phyloP scores from a whole-genome alignment of 2,797 vertebrate species.

The Gastrophryne carolinensis region DNA sequence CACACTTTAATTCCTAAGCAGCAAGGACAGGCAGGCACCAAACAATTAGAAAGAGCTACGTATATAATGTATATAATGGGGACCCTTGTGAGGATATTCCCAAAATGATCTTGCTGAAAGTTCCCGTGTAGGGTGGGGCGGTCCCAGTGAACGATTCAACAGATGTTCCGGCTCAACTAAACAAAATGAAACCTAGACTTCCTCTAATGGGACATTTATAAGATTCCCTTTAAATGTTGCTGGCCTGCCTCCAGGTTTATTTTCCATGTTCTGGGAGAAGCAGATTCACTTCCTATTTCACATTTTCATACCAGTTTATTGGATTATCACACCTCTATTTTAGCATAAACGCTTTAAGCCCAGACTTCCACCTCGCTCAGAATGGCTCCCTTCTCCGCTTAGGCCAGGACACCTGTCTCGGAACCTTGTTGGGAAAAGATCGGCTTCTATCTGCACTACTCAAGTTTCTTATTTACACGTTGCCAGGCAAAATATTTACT shows the following conservation, averaged over 20 bases:
- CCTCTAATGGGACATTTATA: not conserved
- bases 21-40: no score
- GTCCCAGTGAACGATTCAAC: no score
- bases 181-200: not conserved
- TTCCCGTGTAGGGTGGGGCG: no score
- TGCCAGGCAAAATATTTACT: constrained; percentile 27
- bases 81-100: no score
- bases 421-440: not conserved
- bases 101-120: no score
- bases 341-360: constrained; percentile 15
- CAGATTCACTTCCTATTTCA: not conserved
- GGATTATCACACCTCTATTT: constrained; percentile 34
- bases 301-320: not conserved
- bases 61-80: no score
- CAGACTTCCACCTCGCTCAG: constrained; percentile 20
- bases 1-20: no score
- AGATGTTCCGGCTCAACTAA: not conserved
- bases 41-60: no score
- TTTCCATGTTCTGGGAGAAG: not conserved
- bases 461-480: not conserved
- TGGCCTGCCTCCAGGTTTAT: not conserved
- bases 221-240: not conserved
- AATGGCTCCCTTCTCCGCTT: not conserved
- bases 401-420: not conserved
- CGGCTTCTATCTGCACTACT: not conserved